Conservation (phyloP, 1,140 invertebrate species). For the Tetramorium alpestre region DNA sequence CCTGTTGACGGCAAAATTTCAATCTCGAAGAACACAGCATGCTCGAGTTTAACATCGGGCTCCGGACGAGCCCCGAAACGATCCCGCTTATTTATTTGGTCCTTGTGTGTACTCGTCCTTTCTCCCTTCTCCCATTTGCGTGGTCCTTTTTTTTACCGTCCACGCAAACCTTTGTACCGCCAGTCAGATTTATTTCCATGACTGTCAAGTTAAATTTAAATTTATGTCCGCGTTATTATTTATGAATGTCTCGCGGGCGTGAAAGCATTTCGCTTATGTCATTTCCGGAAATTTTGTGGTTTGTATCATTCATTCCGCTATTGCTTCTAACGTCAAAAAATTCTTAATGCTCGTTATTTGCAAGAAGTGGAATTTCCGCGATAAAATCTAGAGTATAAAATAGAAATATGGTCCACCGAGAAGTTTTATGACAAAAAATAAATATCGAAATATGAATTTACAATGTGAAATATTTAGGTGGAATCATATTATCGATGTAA, state of each 20-base stretch:
- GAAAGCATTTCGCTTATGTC: slow-evolving; percentile 57
- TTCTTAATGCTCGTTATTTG: neutral
- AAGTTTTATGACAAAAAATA: neutral
- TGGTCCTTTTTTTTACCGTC: slow-evolving; percentile 57
- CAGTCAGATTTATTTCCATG: slow-evolving; percentile 60
- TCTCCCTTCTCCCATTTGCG: neutral
- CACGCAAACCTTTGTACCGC: slow-evolving; percentile 55
- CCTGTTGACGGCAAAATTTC: slow-evolving; percentile 23
- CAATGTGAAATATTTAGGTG: neutral
- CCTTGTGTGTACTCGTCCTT: slow-evolving; percentile 22
- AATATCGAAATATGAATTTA: neutral
- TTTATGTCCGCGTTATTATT: slow-evolving; percentile 64
- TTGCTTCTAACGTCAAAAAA: neutral
- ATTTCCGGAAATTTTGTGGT: slow-evolving; percentile 48
- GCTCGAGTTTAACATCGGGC: slow-evolving; percentile 16
- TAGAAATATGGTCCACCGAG: neutral
- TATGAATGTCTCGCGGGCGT: slow-evolving; percentile 32
- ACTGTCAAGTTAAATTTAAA: slow-evolving; percentile 63
- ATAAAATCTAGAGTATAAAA: neutral
- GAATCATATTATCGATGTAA: neutral
- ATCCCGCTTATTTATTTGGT: slow-evolving; percentile 56
- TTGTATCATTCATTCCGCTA: neutral
- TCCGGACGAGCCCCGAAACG: slow-evolving; percentile 7
- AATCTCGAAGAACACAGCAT: neutral
- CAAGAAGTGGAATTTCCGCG: neutral